Conservation (phyloP, 2,113 vertebrate species). For the Chloroceryle aenea region DNA sequence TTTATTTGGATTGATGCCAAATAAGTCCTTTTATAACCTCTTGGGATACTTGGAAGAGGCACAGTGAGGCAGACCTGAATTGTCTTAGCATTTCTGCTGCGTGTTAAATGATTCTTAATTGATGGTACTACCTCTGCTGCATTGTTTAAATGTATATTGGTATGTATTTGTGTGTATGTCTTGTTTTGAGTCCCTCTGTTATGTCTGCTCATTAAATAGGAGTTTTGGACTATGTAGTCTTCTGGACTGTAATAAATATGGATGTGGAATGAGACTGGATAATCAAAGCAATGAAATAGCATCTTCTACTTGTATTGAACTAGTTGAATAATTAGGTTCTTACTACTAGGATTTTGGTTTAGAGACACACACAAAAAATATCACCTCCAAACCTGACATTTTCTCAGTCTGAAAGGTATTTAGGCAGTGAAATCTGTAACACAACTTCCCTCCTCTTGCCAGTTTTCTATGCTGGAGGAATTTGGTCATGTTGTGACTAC, state of each 20-base stretch:
- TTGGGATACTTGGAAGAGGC: not conserved
- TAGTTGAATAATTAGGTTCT: not conserved
- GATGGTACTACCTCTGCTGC: conserved; percentile 28
- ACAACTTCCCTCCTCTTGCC: not conserved
- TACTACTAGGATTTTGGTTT: not conserved
- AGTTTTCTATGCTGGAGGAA: not conserved
- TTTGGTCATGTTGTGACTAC: not conserved
- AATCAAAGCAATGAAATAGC: not conserved
- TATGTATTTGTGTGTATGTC: not conserved
- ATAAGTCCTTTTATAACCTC: not conserved
- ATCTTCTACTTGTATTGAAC: not conserved
- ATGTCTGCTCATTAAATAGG: not conserved
- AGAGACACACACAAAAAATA: not conserved
- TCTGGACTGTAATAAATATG: not conserved
- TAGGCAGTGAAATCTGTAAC: not conserved
- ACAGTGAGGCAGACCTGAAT: not conserved
- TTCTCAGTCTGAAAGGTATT: not conserved
- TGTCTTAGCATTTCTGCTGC: not conserved
- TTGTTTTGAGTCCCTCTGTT: not conserved
- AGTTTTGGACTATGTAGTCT: not conserved
- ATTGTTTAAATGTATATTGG: not conserved
- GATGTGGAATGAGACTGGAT: not conserved
- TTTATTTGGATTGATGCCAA: not conserved
- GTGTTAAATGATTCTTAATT: not conserved
- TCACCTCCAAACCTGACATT: not conserved